phyloP scores from a whole-genome alignment of 2,113 vertebrate genomes.

The Struthidea cinerea region DNA sequence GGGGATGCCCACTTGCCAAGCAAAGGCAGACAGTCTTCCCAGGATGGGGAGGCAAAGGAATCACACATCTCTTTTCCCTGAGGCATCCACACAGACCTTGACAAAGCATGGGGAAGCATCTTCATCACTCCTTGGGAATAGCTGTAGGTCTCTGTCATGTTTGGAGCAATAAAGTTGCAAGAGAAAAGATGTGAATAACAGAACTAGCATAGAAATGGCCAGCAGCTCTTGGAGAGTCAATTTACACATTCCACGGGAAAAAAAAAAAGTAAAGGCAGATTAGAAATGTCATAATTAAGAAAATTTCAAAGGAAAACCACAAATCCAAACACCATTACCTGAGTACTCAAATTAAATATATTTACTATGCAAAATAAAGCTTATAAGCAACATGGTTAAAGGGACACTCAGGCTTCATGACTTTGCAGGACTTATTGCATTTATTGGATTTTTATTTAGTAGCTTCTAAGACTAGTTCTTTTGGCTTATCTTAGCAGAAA shows the following conservation, averaged over 20 bases:
- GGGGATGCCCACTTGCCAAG: background rate
- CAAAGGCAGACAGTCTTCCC: background rate
- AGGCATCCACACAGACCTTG: accelerated
- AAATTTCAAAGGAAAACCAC: background rate
- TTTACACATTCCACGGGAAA: background rate
- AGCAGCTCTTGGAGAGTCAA: background rate
- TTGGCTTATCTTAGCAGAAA: background rate
- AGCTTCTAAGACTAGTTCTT: background rate
- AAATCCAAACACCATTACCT: background rate
- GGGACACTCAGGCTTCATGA: background rate
- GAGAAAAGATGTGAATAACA: background rate
- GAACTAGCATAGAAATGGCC: background rate
- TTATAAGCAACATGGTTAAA: background rate
- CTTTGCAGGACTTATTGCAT: background rate
- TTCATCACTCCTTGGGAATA: background rate
- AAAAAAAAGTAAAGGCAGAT: background rate
- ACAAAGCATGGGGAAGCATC: background rate
- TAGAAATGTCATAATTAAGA: background rate
- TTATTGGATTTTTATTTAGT: background rate
- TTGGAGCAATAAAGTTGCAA: background rate
- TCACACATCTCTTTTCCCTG: background rate
- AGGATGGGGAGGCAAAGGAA: background rate
- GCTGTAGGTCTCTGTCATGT: background rate
- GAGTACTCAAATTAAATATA: background rate
- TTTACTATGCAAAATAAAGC: background rate